Conservation (phyloP, 92 coral and sea anemone genomes). For the Meandrina meandrites region DNA sequence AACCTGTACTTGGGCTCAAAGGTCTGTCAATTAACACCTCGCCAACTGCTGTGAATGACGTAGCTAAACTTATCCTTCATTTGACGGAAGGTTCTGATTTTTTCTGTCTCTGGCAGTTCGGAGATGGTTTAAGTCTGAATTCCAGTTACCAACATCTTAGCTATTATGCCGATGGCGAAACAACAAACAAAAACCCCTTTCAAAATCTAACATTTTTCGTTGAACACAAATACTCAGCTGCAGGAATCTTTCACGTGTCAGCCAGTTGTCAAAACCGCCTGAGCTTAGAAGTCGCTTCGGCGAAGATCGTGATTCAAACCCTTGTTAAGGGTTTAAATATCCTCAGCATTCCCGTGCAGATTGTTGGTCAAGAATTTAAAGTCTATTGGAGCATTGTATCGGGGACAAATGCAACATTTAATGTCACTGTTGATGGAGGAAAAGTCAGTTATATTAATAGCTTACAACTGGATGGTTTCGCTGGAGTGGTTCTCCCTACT, state of each 20-base stretch:
- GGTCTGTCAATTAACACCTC: constrained; percentile 15
- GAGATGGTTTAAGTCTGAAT: constrained; percentile 46
- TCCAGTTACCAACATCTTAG: constrained; percentile 20
- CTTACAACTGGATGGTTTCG: not conserved
- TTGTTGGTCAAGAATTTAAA: constrained; percentile 27
- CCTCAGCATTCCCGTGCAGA: not conserved
- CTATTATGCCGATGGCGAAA: constrained; percentile 24
- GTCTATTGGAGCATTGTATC: constrained; percentile 35
- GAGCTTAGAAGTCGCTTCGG: constrained; percentile 4
- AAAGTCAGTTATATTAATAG: not conserved
- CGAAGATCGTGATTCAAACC: constrained; percentile 20
- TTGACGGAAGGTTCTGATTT: constrained; percentile 55
- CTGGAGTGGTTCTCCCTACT: not conserved
- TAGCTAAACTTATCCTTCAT: constrained; percentile 19
- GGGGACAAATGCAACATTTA: constrained; percentile 43
- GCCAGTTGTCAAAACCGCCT: constrained; percentile 46
- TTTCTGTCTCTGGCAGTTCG: constrained; percentile 58
- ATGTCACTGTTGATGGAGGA: constrained; percentile 2
- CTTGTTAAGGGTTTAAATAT: constrained; percentile 30
- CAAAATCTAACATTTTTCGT: constrained; percentile 16
- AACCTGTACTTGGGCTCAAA: constrained; percentile 30
- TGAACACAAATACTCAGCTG: constrained; percentile 19
- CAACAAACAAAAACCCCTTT: constrained; percentile 23
- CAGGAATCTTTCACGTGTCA: constrained; percentile 16
- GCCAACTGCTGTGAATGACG: constrained; percentile 38